Base-by-base conservation (phyloP, 2,888 invertebrate genomes). In the Dryadula phaetusa region DNA sequence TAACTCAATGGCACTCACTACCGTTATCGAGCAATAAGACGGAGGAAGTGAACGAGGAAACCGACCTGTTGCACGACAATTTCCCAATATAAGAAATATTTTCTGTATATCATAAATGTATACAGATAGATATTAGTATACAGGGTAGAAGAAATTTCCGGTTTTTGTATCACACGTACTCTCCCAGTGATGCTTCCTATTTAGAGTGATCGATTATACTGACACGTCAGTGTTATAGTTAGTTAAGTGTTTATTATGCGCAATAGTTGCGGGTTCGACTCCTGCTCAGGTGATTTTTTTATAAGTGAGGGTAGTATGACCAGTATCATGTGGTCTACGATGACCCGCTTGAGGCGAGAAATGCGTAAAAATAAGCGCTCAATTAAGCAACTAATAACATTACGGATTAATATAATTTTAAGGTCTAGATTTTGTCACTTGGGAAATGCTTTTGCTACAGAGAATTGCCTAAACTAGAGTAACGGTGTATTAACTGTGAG, bases 1-100 rank as follows among this genome's bases (percentile, higher is more conserved):
- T 54, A 49, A 37, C 47, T 54, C 62, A 63, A 37, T 44, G 58
- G 56, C 25, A 61, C 63, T 58, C 40, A 20, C 53, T 61, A 65
- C 69, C 64, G 64, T 66, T 73, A 68, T 69, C 65, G 61, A 56
- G 62, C 58, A 64, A 66, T 63, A 61, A 66, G 68, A 64, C 62
- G 61, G 67, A 78, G 78, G 79, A 80, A 79, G 77, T 70, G 32
- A 71, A 70, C 49, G 54, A 75, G 80, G 76, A 80, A 81, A 75
- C 70, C 58, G 56, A 70, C 74, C 58, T 46, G 75, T 74, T 72
- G 67, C 71, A 73, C 75, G 74, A 73, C 73, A 76, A 72, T 77
- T 76, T 79, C 77, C 78, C 77, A 77, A 77, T 78, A 75, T 70
- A 67, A 64, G 67, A 70, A 62, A 62, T 62, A 62, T 68, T 73